phyloP scores from a whole-genome alignment of 2,888 invertebrate species.

The Apotomis betuletana region DNA sequence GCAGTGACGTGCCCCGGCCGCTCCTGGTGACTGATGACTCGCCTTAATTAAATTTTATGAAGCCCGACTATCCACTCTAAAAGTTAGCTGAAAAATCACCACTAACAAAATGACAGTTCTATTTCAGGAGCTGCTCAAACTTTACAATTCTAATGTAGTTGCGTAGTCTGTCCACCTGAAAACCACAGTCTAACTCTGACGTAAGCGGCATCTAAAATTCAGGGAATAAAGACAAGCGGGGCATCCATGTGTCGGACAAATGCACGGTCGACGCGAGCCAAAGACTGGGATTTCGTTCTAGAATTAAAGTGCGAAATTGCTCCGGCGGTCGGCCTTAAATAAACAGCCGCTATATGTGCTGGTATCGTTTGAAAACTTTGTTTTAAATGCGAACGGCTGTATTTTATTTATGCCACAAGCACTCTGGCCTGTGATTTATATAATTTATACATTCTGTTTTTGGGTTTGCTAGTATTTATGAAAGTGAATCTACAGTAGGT shows the following conservation, averaged over 20 bases:
- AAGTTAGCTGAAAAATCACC: slow-evolving; percentile 48
- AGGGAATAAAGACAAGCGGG: slow-evolving; percentile 67
- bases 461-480: no score
- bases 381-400: slow-evolving; percentile 50
- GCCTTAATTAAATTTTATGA: slow-evolving; percentile 81
- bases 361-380: slow-evolving; percentile 48
- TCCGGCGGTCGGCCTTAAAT: slow-evolving; percentile 55
- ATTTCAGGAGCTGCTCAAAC: slow-evolving; percentile 53
- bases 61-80: slow-evolving; percentile 56
- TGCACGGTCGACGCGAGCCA: slow-evolving; percentile 58
- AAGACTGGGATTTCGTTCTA: slow-evolving; percentile 55
- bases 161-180: slow-evolving; percentile 67
- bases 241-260: slow-evolving; percentile 63
- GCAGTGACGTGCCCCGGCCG: slow-evolving; percentile 70
- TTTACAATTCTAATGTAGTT: slow-evolving; percentile 66
- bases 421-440: background rate
- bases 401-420: slow-evolving; percentile 16
- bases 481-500: no score
- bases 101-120: slow-evolving; percentile 56
- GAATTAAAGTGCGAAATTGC: slow-evolving; percentile 63
- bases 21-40: slow-evolving; percentile 77
- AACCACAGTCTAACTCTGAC: slow-evolving; percentile 66
- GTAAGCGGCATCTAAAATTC: slow-evolving; percentile 69
- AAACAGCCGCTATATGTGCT: slow-evolving; percentile 54
- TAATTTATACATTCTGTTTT: background rate